phyloP scores from a whole-genome alignment of 2,113 vertebrate genomes.

The Misgurnus anguillicaudatus region DNA sequence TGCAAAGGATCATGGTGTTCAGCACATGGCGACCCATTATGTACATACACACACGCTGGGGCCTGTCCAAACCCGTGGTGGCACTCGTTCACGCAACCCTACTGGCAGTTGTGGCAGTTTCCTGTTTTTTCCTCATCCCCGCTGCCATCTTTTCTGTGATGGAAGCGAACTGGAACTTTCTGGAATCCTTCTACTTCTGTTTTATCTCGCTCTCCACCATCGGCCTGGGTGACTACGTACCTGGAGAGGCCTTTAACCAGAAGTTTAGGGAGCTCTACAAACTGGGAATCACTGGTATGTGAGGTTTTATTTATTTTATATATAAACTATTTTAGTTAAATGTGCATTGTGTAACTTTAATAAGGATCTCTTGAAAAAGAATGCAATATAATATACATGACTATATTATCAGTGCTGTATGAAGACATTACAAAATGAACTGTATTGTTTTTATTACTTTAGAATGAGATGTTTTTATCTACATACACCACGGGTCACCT shows the following conservation, averaged over 20 bases:
- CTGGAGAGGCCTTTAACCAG: slow-evolving; percentile 90
- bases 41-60: slow-evolving; percentile 88
- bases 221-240: slow-evolving; percentile 94
- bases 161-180: slow-evolving; percentile 96
- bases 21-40: slow-evolving; percentile 84
- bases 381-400: too few species aligned
- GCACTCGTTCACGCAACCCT: slow-evolving; percentile 83
- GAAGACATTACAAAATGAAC: too few species aligned
- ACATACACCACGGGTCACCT: too few species aligned
- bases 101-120: slow-evolving; percentile 80
- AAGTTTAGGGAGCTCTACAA: slow-evolving; percentile 93
- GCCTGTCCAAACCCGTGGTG: slow-evolving; percentile 87
- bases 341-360: too few species aligned
- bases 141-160: slow-evolving; percentile 88
- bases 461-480: too few species aligned
- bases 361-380: too few species aligned
- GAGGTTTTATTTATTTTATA: not conserved
- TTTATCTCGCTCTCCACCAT: slow-evolving; percentile 98
- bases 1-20: slow-evolving; percentile 90
- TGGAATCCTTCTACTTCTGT: slow-evolving; percentile 97
- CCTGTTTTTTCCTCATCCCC: slow-evolving; percentile 92
- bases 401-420: too few species aligned
- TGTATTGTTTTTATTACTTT: too few species aligned
- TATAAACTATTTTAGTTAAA: not conserved
- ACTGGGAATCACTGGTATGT: slow-evolving; percentile 93